Percentiles rank a stretch among this genome's conserved stretches.
Evolutionary conservation across 2,888 invertebrate genomes (phyloP).

Genomic region (Machimus rusticus): DNA sequence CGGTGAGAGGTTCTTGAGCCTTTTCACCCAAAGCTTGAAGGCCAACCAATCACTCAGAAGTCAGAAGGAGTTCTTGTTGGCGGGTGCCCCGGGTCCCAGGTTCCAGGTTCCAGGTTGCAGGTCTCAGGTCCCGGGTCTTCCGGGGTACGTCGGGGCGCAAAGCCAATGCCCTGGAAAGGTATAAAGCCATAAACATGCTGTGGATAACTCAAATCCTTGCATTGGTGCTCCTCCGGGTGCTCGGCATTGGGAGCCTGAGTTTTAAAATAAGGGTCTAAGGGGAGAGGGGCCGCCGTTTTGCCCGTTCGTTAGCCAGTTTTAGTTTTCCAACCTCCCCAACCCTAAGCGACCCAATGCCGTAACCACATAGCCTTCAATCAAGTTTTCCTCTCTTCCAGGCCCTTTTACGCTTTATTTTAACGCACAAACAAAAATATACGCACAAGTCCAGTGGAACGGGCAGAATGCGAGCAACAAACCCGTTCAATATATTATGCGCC

Average conservation of each 20-base stretch:
- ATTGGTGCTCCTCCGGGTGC: background rate
- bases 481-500: conserved; percentile 32
- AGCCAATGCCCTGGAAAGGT: conserved; percentile 32
- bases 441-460: conserved; percentile 2
- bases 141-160: background rate
- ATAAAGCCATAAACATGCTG: conserved; percentile 32
- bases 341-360: conserved; percentile 21
- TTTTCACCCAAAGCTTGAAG: conserved; percentile 27
- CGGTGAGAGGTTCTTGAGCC: conserved; percentile 15
- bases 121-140: background rate
- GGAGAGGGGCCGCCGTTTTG: conserved; percentile 20
- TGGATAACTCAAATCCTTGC: conserved; percentile 32
- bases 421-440: conserved; percentile 39
- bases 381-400: conserved; percentile 15
- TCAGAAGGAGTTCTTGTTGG: background rate
- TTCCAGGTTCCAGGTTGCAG: background rate
- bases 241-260: conserved; percentile 15
- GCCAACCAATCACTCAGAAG: conserved; percentile 37
- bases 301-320: conserved; percentile 24
- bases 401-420: conserved; percentile 39
- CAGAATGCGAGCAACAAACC: conserved; percentile 21
- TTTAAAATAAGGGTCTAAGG: background rate
- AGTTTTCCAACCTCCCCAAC: conserved; percentile 5
- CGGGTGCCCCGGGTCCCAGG: background rate
- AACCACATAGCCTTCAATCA: conserved; percentile 37